Conservation (phyloP, 2,797 vertebrate genomes). For the Podargus strigoides region DNA sequence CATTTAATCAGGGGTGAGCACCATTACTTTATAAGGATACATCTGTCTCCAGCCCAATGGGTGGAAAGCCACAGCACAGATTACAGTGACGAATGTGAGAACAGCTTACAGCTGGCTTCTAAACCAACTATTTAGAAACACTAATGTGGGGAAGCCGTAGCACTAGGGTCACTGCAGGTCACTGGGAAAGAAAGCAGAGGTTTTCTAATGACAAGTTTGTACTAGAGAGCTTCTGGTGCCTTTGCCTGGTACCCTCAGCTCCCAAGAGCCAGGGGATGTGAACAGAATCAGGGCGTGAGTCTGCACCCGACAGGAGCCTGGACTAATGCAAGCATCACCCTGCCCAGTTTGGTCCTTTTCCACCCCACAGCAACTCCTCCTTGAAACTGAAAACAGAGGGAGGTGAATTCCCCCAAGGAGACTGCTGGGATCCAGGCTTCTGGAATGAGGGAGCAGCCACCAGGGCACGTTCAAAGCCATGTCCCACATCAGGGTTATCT, state of each 20-base stretch:
- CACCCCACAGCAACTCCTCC: no score
- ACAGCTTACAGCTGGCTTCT: background rate
- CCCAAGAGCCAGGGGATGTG: background rate
- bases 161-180: background rate
- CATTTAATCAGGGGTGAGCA: background rate
- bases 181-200: background rate
- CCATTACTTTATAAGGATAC: background rate
- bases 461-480: no score
- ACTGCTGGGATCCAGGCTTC: no score
- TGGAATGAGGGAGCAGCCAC: no score
- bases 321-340: background rate
- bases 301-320: background rate
- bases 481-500: no score
- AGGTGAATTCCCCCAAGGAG: no score
- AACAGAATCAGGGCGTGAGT: background rate
- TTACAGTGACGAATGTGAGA: background rate
- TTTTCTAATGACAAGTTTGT: background rate
- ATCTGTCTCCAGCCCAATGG: background rate
- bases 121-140: background rate
- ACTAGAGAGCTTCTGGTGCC: background rate
- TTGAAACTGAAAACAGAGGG: no score
- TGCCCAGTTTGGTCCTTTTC: background rate
- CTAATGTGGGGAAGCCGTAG: background rate
- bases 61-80: background rate
- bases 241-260: background rate